Base-by-base conservation (phyloP, 53 echinoderm and acorn worm genomes). In the Apostichopus leukothele region DNA sequence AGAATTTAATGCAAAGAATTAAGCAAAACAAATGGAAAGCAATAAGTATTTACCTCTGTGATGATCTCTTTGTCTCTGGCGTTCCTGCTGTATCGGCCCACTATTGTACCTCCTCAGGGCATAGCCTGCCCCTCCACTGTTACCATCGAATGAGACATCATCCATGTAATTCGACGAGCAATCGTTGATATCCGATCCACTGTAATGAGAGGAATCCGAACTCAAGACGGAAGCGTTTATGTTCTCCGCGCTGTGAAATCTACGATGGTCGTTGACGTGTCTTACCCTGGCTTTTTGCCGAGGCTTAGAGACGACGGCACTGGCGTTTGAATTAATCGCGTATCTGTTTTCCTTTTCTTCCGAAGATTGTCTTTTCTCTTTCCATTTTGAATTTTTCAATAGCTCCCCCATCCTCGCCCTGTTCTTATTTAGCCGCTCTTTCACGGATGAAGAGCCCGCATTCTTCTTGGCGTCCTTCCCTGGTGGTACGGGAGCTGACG, bases 351-450 rank as follows among this genome's bases (percentile, higher is more conserved):
- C 88, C 53, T 53, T 52, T 12, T 51, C 74, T 11, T 87, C 75
- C 16, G 74, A 74, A 21, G 23, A 52, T 13, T 54, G 25, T 9
- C 50, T 85, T 13, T 50, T 85, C 27, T 67, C 85, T 67, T 85
- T 63, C 66, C 57, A 50, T 50, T 27, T 89, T 13, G 95, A 89
- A 19, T 85, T 89, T 10, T 83, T 89, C 51, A 97, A 78, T 13
- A 96, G 89, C 39, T 97, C 92, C 4, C 90, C 94, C 97, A 97
- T 97, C 52, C 89, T 94, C 16, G 87, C 92, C 25, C 92, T 90
- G 68, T 97, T 97, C 71, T 92, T 92, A 84, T 92, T 90, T 8
- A 95, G 92, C 10, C 91, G 90, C 12, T 97, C 97, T 18, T 91
- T 90, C 60, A 97, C 86, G 9, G 95, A 92, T 50, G 90, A 89